A percentile compares a stretch with the other conserved stretches of the same genome.
These are phyloP conservation scores for Halocynthia aurantium DNA, from an alignment of 23 tunicate genomes.

Conservation along the genomic window DNA sequence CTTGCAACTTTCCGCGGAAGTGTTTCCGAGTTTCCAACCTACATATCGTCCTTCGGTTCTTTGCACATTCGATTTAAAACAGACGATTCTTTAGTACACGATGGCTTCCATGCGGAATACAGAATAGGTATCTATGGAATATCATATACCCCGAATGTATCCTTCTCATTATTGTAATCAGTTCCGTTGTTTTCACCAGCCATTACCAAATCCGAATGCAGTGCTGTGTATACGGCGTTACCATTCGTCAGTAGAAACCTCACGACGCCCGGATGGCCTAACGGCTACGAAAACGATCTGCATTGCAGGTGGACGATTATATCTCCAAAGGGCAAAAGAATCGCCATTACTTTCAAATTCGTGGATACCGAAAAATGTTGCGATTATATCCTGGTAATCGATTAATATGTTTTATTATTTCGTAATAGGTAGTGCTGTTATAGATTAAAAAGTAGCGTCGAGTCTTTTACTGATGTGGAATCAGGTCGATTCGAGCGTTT, in stretches of 20 bases:
- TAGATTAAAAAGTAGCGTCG: too few species aligned
- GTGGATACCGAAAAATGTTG: conserved; percentile 47
- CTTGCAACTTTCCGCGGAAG: conserved; percentile 16
- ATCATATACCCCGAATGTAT: background rate
- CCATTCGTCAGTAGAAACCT: background rate
- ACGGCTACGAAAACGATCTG: conserved; percentile 14
- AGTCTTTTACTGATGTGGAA: too few species aligned
- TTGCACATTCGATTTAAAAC: conserved; percentile 13
- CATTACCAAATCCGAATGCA: conserved; percentile 7
- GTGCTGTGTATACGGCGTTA: background rate
- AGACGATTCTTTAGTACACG: conserved; percentile 26
- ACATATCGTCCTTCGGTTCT: conserved; percentile 30
- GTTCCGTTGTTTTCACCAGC: background rate
- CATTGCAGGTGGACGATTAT: conserved; percentile 52
- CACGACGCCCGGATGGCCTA: conserved; percentile 36
- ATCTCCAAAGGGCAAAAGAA: conserved; percentile 35
- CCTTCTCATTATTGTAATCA: too few species aligned
- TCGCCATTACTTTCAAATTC: conserved; percentile 13
- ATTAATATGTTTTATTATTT: background rate
- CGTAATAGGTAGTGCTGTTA: background rate
- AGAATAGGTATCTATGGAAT: conserved; percentile 10
- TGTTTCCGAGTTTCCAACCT: conserved; percentile 6
- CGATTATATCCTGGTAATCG: conserved; percentile 38
- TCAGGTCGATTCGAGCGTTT: too few species aligned
- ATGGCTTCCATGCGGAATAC: conserved; percentile 20